These are phyloP conservation scores for Centruroides sculpturatus DNA, from an alignment of 1,140 invertebrate genomes.

Conservation along the genomic window DNA sequence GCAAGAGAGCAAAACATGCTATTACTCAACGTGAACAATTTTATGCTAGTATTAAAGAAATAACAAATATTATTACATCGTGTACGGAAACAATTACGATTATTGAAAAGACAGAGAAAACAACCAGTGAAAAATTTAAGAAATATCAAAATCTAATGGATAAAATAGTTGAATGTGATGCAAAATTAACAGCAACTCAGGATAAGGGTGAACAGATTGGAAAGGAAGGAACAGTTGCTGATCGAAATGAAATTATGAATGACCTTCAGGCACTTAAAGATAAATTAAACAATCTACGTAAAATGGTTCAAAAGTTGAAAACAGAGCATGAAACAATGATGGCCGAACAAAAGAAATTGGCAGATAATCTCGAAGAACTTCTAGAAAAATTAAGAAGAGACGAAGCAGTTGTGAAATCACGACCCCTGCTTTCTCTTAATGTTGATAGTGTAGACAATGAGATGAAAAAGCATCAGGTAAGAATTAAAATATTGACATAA, in stretches of 20 bases:
- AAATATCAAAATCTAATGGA: slow-evolving; percentile 61
- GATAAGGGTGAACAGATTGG: slow-evolving; percentile 86
- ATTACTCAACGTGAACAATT: slow-evolving; percentile 71
- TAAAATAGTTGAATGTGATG: slow-evolving; percentile 71
- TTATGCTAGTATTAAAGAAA: slow-evolving; percentile 65
- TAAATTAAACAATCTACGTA: slow-evolving; percentile 57
- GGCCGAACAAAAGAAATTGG: slow-evolving; percentile 69
- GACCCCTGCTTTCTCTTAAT: slow-evolving; percentile 62
- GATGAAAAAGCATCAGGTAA: slow-evolving; percentile 52
- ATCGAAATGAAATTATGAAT: slow-evolving; percentile 72
- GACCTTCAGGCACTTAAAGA: slow-evolving; percentile 73
- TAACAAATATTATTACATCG: slow-evolving; percentile 69
- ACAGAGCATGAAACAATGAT: slow-evolving; percentile 72
- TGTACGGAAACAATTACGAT: slow-evolving; percentile 71
- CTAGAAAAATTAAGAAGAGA: slow-evolving; percentile 71
- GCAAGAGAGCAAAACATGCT: slow-evolving; percentile 45
- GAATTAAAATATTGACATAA: neutral
- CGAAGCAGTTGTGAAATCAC: slow-evolving; percentile 61
- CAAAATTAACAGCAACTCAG: slow-evolving; percentile 61
- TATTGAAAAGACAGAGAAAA: slow-evolving; percentile 61
- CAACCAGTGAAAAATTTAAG: slow-evolving; percentile 72
- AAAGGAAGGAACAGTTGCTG: slow-evolving; percentile 65
- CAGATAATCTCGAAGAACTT: slow-evolving; percentile 59
- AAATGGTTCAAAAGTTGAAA: slow-evolving; percentile 65
- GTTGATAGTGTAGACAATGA: slow-evolving; percentile 63